Evolutionary conservation across 1,140 invertebrate species (phyloP).

Genomic region (Elysia chlorotica): DNA sequence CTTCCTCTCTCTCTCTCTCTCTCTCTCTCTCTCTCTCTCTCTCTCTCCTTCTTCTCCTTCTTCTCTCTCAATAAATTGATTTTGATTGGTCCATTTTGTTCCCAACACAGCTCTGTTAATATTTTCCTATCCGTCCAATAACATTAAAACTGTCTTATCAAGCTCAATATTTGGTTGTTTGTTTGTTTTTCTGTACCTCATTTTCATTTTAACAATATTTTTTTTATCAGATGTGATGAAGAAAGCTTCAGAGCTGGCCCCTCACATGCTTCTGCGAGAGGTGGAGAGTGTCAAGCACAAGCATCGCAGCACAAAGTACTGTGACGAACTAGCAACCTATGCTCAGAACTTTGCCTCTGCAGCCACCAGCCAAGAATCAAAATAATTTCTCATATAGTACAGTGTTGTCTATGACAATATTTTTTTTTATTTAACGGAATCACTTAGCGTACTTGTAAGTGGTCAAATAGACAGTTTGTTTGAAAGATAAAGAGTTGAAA

Average conservation of each 20-base stretch:
- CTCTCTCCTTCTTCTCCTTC: not conserved
- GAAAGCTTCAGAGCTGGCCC: not conserved
- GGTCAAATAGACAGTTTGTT: too few relatives aligned
- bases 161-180: not conserved
- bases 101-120: not conserved
- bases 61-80: not conserved
- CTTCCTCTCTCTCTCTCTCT: not conserved
- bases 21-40: not conserved
- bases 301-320: slow-evolving; percentile 54
- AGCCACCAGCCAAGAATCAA: too few relatives aligned
- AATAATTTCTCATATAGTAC: too few relatives aligned
- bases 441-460: too few relatives aligned
- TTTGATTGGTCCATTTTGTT: not conserved
- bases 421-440: too few relatives aligned
- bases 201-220: not conserved
- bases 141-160: not conserved
- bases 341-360: too few relatives aligned
- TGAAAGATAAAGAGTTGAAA: too few relatives aligned
- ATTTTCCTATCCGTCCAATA: too few relatives aligned
- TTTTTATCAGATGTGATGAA: not conserved
- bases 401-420: too few relatives aligned
- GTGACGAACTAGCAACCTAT: slow-evolving; percentile 45
- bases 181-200: too few relatives aligned
- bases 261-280: slow-evolving; percentile 46
- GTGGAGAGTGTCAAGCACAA: slow-evolving; percentile 58